Evolutionary conservation across 2,113 vertebrate species (phyloP), one percentile per base, ranked within the genome.

Genomic region (Aphyosemion australe): DNA sequence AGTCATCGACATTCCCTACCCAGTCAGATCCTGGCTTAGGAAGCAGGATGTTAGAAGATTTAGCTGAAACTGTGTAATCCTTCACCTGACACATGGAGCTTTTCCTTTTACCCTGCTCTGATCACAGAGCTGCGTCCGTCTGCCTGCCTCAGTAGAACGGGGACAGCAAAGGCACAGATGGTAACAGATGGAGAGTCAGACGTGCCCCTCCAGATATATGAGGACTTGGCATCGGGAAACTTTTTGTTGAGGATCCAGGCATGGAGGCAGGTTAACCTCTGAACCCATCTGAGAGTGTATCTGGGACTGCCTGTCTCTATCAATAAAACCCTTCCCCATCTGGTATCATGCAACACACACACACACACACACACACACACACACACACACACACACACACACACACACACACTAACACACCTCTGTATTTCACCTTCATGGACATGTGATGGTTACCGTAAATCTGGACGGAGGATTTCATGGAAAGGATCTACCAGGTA

Each of bases 171-270:
- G 71, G 78, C 71, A 80, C 90, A 92, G 89, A 92, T 92, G 91
- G 92, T 87, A 84, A 72, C 92, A 93, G 90, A 93, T 92, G 91
- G 92, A 88, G 84, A 84, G 77, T 90, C 88, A 86, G 72, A 87
- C 85, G 80, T 64, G 71, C 78, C 88, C 91, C 91, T 91, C 84
- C 81, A 89, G 92, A 88, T 84, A 89, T 67, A 89, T 67, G 43
- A 79, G 65, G 61, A 85, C 82, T 90, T 92, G 90, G 90, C 91
- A 84, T 57, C 46, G 34, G 43, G 68, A 64, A 79, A 78, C 42
- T 85, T 88, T 83, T 80, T 87, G 82, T 90, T 84, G 84, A 76
- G 73, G 85, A 84, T 81, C 78, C 53, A 71, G 82, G 87, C 88
- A 88, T 65, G 1, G 57, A 68, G 80, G 78, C 82, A 85, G 70